These are phyloP conservation scores for Cololabis saira DNA, from an alignment of 2,113 vertebrate genomes.

Conservation along the genomic window DNA sequence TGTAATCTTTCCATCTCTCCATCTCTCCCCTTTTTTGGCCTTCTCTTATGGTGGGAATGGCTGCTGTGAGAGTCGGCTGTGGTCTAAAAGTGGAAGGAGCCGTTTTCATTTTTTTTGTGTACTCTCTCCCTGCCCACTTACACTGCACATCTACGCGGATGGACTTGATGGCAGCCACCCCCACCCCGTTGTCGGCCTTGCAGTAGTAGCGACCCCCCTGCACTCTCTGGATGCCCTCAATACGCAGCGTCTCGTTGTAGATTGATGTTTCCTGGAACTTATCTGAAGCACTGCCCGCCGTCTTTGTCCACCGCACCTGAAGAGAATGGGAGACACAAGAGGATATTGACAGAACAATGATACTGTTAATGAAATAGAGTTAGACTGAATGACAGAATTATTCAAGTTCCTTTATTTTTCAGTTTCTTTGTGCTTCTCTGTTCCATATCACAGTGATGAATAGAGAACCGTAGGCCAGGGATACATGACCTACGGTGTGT, in stretches of 20 bases:
- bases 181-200: constrained; percentile 98
- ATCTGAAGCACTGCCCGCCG: constrained; percentile 94
- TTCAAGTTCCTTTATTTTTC: constrained; percentile 5
- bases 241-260: constrained; percentile 96
- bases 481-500: too few species aligned
- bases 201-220: constrained; percentile 99
- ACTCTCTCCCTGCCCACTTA: constrained; percentile 85
- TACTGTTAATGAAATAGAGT: constrained; percentile 2
- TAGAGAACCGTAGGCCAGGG: too few species aligned
- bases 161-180: constrained; percentile 99
- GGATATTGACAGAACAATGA: constrained; percentile 24
- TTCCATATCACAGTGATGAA: too few species aligned
- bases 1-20: constrained; percentile 60
- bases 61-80: constrained; percentile 64
- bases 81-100: constrained; percentile 73
- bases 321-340: not conserved
- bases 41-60: constrained; percentile 67
- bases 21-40: constrained; percentile 39
- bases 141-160: constrained; percentile 99
- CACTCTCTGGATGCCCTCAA: constrained; percentile 91
- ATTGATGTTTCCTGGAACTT: constrained; percentile 98
- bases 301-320: constrained; percentile 98
- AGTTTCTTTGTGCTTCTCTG: too few species aligned
- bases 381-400: constrained; percentile 29
- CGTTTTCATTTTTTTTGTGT: constrained; percentile 22